A percentile compares a stretch with the other conserved stretches of the same genome.
phyloP scores from a whole-genome alignment of 2,113 vertebrate species.

The Tachycineta bicolor region DNA sequence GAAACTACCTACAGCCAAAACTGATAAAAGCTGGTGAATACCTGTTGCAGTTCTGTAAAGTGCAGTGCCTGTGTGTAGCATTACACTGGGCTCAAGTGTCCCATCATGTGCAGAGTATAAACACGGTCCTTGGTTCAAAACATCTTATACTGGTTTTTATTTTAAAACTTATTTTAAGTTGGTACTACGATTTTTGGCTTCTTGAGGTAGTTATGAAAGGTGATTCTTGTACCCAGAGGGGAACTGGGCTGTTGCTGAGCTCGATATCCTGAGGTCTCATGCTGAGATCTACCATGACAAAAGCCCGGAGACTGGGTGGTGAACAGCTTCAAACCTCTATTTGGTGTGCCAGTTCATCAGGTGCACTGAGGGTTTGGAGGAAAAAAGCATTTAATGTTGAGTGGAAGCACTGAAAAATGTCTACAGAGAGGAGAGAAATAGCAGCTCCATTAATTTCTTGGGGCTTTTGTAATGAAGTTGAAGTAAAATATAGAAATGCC shows the following conservation, averaged over 20 bases:
- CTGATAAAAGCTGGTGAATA: neutral
- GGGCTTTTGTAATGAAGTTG: neutral
- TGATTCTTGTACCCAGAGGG: rapidly evolving
- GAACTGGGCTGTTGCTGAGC: neutral
- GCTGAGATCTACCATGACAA: neutral
- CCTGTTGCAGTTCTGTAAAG: neutral
- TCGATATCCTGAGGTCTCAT: neutral
- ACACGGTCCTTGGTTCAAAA: neutral
- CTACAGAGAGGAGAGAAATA: neutral
- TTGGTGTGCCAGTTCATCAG: neutral
- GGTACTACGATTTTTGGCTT: neutral
- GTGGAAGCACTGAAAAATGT: neutral
- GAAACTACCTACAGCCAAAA: neutral
- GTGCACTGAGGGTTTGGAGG: neutral
- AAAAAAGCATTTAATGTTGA: neutral
- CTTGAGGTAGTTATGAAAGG: neutral
- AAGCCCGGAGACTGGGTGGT: neutral
- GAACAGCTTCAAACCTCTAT: neutral
- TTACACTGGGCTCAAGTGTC: neutral
- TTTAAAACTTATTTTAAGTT: neutral
- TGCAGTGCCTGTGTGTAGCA: neutral
- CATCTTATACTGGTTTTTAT: neutral
- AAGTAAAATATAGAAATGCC: neutral
- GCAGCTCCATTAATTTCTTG: neutral
- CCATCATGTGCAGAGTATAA: neutral